Evolutionary conservation across 2,888 invertebrate genomes (phyloP), one percentile per base, ranked within the genome.

Genomic region (Tetragonisca angustula): DNA sequence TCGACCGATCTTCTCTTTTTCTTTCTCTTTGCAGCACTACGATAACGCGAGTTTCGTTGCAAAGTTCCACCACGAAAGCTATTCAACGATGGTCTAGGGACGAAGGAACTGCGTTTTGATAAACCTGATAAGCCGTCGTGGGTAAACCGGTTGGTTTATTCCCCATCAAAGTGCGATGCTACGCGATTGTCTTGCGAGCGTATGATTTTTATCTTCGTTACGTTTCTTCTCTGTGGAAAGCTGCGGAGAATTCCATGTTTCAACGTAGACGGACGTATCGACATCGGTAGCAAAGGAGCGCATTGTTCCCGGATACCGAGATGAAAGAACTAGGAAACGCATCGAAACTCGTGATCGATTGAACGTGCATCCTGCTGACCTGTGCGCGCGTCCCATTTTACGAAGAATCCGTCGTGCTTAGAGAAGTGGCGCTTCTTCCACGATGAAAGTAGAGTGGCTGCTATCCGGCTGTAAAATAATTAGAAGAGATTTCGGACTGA

Each of bases 381-480:
- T 43, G 0, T 43, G 11, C 9, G 17, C 32, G 17, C 17, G 54
- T 27, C n/a, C 70, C 36, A 50, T 50, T 74, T 73, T 9, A n/a
- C n/a, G 15, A 27, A 43, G 52, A 13, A 15, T n/a, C 32, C 24
- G 21, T 50, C 54, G 32, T 21, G 17, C 32, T 59, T 52, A n/a
- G 50, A 24, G 21, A 24, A 21, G 32, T 50, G 19, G 32, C 36
- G 19, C n/a, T 50, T 17, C 56, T 49, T 11, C 43, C 9, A 1
- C 13, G 69, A 75, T 17, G 36, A 65, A 70, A 56, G 49, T 36
- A n/a, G 50, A 49, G 67, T 5, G 43, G 43, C 50, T 19, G 19
- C 27, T 43, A 32, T 4, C 4, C 52, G 15, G 27, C 75, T 56
- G 36, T 50, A 4, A 67, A 71, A 65, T 67, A 80, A 79, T 79